These are phyloP conservation scores for Trachops cirrhosus DNA, from an alignment of 2,797 vertebrate species.

Conservation along the genomic window DNA sequence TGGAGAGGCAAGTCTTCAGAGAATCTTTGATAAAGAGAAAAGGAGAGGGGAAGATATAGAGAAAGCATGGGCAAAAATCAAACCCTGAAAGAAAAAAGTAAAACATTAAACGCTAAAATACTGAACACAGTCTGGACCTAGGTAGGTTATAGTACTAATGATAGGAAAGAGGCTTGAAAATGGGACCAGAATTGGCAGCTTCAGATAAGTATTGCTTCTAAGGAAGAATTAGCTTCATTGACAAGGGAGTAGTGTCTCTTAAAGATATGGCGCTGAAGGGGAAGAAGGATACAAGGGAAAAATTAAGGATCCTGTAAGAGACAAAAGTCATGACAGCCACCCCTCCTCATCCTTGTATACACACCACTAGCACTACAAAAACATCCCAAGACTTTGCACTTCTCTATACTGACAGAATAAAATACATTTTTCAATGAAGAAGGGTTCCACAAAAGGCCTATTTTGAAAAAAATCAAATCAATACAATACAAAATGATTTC, in stretches of 20 bases:
- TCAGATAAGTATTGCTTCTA: background rate
- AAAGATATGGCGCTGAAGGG: background rate
- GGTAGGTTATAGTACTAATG: background rate
- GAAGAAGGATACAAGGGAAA: background rate
- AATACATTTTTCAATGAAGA: background rate
- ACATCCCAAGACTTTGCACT: background rate
- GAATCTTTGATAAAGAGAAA: background rate
- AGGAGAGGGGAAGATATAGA: background rate
- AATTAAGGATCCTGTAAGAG: background rate
- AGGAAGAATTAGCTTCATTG: background rate
- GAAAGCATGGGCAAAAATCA: background rate
- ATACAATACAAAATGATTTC: background rate
- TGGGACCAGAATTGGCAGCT: background rate
- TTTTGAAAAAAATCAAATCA: background rate
- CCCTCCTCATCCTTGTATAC: background rate
- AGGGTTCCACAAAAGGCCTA: background rate
- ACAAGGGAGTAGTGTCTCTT: background rate
- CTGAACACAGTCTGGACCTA: background rate
- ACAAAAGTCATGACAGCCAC: background rate
- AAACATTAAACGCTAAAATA: background rate
- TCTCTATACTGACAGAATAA: background rate
- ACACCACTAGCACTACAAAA: background rate
- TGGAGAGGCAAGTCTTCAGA: background rate
- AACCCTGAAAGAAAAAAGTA: background rate
- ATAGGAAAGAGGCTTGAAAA: background rate